Evolutionary conservation across 2,113 vertebrate genomes (phyloP).

Genomic region (Xyrauchen texanus): DNA sequence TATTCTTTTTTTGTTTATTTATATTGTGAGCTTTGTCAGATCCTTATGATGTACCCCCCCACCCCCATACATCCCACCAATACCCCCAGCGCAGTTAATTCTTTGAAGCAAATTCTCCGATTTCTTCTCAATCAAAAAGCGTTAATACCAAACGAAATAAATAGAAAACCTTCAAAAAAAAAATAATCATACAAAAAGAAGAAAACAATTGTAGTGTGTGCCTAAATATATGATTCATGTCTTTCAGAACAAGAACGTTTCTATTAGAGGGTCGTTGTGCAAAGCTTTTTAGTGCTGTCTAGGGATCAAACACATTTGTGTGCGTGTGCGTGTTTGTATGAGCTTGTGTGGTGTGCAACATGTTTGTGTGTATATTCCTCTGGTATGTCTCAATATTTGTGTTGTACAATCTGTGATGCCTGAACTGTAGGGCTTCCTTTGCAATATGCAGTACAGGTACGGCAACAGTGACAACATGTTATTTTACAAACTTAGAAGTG

Average conservation of each 20-base stretch:
- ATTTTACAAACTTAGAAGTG: slow-evolving; percentile 57
- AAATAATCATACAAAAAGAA: slow-evolving; percentile 54
- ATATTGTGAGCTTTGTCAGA: slow-evolving; percentile 65
- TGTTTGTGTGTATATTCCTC: slow-evolving; percentile 15
- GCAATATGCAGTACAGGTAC: slow-evolving; percentile 81
- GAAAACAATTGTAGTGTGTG: slow-evolving; percentile 63
- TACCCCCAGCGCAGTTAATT: slow-evolving; percentile 52
- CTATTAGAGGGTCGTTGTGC: slow-evolving; percentile 68
- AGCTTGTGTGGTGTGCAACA: slow-evolving; percentile 61
- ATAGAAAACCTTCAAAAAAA: slow-evolving; percentile 11
- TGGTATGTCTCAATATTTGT: slow-evolving; percentile 6
- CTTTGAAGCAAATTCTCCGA: slow-evolving; percentile 62
- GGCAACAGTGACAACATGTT: slow-evolving; percentile 46
- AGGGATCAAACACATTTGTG: slow-evolving; percentile 18
- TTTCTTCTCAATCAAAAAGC: slow-evolving; percentile 49
- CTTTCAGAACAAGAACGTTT: slow-evolving; percentile 55
- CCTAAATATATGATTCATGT: slow-evolving; percentile 62
- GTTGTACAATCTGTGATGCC: slow-evolving; percentile 47
- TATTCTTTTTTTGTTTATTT: slow-evolving; percentile 65
- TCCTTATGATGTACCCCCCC: slow-evolving; percentile 53
- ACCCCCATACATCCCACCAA: slow-evolving; percentile 49
- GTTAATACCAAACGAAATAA: slow-evolving; percentile 69
- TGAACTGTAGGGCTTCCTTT: slow-evolving; percentile 81
- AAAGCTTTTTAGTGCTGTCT: slow-evolving; percentile 64
- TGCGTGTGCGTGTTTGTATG: slow-evolving; percentile 35